A percentile compares a stretch with the other conserved stretches of the same genome.
Evolutionary conservation across 2,888 invertebrate genomes (phyloP).

Genomic region (Cactoblastis cactorum): DNA sequence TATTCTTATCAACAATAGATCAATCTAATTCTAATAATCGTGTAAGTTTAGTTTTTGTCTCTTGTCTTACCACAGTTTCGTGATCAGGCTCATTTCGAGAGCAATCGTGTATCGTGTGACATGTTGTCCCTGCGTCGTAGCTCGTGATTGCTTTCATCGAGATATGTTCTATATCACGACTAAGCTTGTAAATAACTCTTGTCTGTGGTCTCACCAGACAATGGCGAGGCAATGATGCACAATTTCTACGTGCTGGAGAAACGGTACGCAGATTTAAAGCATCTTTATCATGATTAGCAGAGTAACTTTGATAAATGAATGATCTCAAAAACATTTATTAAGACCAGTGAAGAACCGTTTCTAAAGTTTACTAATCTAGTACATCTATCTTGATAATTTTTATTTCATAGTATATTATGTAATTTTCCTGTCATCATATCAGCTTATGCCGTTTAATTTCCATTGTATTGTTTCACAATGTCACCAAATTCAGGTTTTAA

Average conservation of each 20-base stretch:
- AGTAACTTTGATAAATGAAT: no score
- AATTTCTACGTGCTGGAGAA: conserved; percentile 3
- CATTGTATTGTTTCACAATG: neutral
- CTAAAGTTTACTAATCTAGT: no score
- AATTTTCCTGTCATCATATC: neutral
- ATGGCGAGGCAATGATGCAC: conserved; percentile 33
- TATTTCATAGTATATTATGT: no score
- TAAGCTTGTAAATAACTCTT: conserved; percentile 32
- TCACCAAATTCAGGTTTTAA: neutral
- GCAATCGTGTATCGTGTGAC: conserved; percentile 36
- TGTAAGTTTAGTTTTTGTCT: conserved; percentile 9
- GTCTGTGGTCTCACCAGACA: conserved; percentile 36
- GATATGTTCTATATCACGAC: conserved; percentile 57
- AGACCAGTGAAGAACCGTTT: no score
- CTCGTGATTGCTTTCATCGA: conserved; percentile 66
- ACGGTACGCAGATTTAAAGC: neutral
- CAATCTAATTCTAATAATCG: conserved; percentile 6
- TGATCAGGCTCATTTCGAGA: conserved; percentile 27
- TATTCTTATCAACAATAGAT: conserved; percentile 2
- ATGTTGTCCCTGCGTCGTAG: conserved; percentile 35
- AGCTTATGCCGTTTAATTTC: neutral
- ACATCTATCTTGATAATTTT: no score
- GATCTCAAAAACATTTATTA: no score
- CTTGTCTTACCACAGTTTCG: conserved; percentile 23
- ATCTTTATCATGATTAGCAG: neutral